Percentiles rank a stretch among this genome's conserved stretches.
These are phyloP conservation scores for Drosophila borborema DNA, from an alignment of 2,888 invertebrate genomes.

Conservation along the genomic window DNA sequence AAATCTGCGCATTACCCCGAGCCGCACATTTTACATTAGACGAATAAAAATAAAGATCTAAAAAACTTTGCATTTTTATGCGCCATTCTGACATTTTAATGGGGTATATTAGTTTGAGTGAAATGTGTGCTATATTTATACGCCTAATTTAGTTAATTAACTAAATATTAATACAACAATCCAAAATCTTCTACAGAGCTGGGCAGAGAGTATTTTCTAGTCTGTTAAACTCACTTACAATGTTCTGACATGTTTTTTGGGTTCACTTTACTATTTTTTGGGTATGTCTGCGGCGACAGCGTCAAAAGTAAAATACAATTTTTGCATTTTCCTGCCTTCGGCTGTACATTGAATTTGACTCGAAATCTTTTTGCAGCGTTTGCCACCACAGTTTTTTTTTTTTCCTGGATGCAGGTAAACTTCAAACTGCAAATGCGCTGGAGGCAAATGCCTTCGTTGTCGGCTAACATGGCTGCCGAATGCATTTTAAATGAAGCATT, in stretches of 20 bases:
- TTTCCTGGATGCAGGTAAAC: conserved; percentile 8
- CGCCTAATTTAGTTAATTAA: no score
- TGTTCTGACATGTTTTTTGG: conserved; percentile 15
- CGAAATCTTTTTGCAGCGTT: conserved; percentile 18
- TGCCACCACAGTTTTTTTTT: conserved; percentile 35
- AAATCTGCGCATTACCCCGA: conserved; percentile 75
- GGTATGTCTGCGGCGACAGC: conserved; percentile 46
- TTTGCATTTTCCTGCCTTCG: conserved; percentile 66
- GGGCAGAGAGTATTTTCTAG: not conserved
- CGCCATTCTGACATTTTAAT: not conserved
- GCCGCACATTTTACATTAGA: conserved; percentile 69
- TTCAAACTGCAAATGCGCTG: conserved; percentile 26
- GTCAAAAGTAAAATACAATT: conserved; percentile 70
- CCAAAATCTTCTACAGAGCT: not conserved
- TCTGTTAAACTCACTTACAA: not conserved
- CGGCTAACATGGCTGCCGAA: conserved; percentile 34
- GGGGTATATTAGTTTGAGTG: not conserved
- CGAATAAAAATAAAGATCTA: conserved; percentile 33
- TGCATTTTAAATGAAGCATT: conserved; percentile 36
- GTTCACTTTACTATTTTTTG: not conserved
- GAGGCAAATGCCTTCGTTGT: conserved; percentile 31
- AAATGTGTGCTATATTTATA: fast-evolving
- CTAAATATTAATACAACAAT: fast-evolving
- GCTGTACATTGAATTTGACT: conserved; percentile 71
- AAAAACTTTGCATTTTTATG: conserved; percentile 23